phyloP scores from a whole-genome alignment of 1,140 invertebrate species.

The Papilio aristodemus region DNA sequence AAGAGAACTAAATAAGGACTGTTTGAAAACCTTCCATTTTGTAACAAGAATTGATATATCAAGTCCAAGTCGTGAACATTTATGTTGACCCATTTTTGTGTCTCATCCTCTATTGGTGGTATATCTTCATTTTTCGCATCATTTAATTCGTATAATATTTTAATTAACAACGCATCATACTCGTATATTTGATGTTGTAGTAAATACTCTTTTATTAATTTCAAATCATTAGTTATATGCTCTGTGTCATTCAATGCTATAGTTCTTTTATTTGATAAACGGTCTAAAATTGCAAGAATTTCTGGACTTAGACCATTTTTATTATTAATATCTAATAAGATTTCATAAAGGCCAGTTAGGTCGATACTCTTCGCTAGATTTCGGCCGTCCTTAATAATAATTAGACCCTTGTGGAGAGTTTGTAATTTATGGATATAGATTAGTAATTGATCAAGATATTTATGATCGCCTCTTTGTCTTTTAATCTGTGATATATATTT shows the following conservation, averaged over 20 bases:
- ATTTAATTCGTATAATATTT: not conserved
- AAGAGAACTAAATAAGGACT: slow-evolving; percentile 8
- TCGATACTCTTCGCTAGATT: not conserved
- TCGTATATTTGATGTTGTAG: not conserved
- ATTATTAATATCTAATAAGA: not conserved
- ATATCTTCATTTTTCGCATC: not conserved
- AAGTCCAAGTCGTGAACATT: not conserved
- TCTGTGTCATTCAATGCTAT: not conserved
- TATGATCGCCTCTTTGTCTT: slow-evolving; percentile 6
- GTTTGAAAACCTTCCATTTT: not conserved
- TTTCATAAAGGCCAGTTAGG: not conserved
- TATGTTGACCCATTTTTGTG: not conserved
- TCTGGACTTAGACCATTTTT: not conserved
- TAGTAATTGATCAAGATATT: slow-evolving; percentile 11
- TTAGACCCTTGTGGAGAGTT: not conserved
- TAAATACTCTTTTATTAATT: slow-evolving; percentile 1
- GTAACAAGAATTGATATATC: slow-evolving; percentile 14
- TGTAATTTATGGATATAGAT: slow-evolving; percentile 9
- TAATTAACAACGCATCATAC: not conserved
- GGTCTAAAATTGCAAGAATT: not conserved
- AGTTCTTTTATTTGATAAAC: not conserved
- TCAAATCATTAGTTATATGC: not conserved
- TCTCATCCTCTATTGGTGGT: not conserved
- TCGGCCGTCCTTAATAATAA: not conserved
- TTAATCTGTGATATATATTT: slow-evolving; percentile 19